Evolutionary conservation across 2,888 invertebrate genomes (phyloP), one percentile per base, ranked within the genome.

Genomic region (Phoenoteleia sp.): DNA sequence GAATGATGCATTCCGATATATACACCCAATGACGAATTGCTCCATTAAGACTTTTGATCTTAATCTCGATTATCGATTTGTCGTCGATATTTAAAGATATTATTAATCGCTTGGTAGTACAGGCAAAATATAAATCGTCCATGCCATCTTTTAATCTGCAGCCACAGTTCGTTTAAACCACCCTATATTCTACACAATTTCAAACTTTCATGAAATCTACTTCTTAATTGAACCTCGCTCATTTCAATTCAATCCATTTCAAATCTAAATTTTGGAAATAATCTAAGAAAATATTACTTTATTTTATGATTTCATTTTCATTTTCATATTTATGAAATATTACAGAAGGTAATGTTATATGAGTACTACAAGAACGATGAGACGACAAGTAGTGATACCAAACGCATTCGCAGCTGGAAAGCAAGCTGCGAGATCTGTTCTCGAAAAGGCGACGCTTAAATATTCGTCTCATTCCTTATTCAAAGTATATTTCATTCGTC

Each of bases 401-500:
- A 11, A 39, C 29, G 66, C 19, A 42, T 27, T 64, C 15, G 54
- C 56, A 69, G 52, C 23, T 54, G 33, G 33, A 69, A 29, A 77
- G 47, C 60, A 66, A 67, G 62, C 62, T 39, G 52, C 56, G 29
- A 69, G 79, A 80, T 71, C 77, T 72, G 74, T 81, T 69, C 75
- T 58, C 74, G 62, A 66, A 71, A 29, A 76, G 19, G 39, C 86
- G 87, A 87, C 86, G 88, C 88, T 92, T 90, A 90, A 91, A 91
- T 91, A 92, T 92, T 92, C 91, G 86, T 86, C 90, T 91, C 91
- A 91, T 92, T 92, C 86, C 90, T 90, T 92, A 93, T 92, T 91
- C 91, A 91, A 89, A 88, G 90, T 91, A 91, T 92, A 93, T 92
- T 91, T 92, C 91, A 91, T 91, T 89, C 91, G 87, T 90, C 91